A percentile compares a stretch with the other conserved stretches of the same genome.
These are phyloP conservation scores for Mythimna albipuncta DNA, from an alignment of 2,888 invertebrate species.

Conservation along the genomic window DNA sequence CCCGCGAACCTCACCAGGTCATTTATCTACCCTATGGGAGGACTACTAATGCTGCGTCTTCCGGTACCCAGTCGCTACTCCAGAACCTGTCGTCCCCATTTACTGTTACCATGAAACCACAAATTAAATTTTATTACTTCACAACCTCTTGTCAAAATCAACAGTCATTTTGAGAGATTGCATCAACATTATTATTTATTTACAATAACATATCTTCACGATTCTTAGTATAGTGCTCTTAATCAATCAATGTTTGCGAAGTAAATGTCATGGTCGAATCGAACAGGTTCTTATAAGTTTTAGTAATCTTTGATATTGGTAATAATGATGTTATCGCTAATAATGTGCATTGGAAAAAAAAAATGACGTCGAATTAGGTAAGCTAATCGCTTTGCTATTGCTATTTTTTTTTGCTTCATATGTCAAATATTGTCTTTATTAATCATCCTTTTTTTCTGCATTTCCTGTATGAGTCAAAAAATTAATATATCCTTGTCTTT, in stretches of 20 bases:
- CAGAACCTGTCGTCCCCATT: too few species aligned
- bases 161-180: conserved; percentile 28
- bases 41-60: too few species aligned
- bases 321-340: conserved; percentile 42
- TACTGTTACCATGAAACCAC: neutral
- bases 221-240: conserved; percentile 46
- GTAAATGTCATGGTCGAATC: conserved; percentile 62
- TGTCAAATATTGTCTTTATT: too few species aligned
- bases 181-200: conserved; percentile 36
- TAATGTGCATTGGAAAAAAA: conserved; percentile 31
- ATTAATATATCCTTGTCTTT: too few species aligned
- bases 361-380: neutral
- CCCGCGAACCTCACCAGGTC: too few species aligned
- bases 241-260: conserved; percentile 65
- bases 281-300: conserved; percentile 55
- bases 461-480: too few species aligned
- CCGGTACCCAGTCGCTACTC: too few species aligned
- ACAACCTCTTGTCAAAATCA: conserved; percentile 32
- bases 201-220: conserved; percentile 41
- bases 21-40: too few species aligned
- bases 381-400: neutral
- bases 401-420: too few species aligned
- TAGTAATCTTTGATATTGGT: conserved; percentile 44
- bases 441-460: too few species aligned
- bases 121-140: conserved; percentile 17